Evolutionary conservation across 2,888 invertebrate genomes (phyloP).

Genomic region (Cataglyphis livida): DNA sequence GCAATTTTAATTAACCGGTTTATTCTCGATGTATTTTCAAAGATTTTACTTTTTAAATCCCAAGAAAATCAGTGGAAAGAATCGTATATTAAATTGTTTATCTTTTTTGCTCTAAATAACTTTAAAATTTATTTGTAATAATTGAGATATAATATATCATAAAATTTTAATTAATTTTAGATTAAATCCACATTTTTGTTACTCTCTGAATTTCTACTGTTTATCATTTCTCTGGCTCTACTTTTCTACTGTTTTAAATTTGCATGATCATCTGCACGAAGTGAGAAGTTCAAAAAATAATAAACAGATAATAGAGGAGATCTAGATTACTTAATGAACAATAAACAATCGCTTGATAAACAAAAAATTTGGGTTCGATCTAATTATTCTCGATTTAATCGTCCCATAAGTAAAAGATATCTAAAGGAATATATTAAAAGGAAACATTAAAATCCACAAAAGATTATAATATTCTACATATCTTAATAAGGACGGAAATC

Average conservation of each 20-base stretch:
- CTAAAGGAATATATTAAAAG: not conserved
- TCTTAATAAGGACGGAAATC: not conserved
- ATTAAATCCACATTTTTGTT: not conserved
- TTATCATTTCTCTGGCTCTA: not conserved
- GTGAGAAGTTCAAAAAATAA: too few relatives aligned
- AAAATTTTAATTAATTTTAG: slow-evolving; percentile 1
- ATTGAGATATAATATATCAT: not conserved
- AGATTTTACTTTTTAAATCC: not conserved
- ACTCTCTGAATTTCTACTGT: not conserved
- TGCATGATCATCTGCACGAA: not conserved
- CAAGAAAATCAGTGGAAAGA: not conserved
- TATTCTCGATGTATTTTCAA: not conserved
- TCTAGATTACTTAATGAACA: not conserved
- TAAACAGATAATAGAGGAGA: not conserved
- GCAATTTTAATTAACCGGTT: not conserved
- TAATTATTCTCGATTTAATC: not conserved
- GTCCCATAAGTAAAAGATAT: not conserved
- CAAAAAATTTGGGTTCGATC: not conserved
- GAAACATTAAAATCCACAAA: not conserved
- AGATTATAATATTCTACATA: not conserved
- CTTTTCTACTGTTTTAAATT: not conserved
- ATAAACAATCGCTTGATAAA: not conserved
- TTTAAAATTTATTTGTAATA: slow-evolving; percentile 4
- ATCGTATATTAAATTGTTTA: not conserved
- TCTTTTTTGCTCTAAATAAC: not conserved